Conservation (phyloP, 1,140 invertebrate genomes). For the fruit fly (Drosophila melanogaster) region DNA sequence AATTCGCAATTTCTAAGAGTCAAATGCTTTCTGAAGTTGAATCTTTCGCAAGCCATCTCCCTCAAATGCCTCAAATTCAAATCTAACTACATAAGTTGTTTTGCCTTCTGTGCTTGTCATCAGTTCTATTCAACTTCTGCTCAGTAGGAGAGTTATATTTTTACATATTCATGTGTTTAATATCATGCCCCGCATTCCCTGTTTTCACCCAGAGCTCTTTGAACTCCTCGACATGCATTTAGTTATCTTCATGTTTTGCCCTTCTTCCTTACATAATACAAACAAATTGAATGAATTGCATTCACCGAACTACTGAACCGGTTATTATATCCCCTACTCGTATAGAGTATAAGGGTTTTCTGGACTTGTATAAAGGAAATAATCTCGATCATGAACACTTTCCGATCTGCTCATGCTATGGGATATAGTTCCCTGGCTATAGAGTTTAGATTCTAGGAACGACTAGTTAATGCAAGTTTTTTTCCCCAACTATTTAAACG, state of each 20-base stretch:
- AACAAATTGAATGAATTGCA: neutral
- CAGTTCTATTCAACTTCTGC: conserved; percentile 37
- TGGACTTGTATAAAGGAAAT: no score
- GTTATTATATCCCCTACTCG: no score
- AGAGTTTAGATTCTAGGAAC: no score
- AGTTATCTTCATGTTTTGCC: neutral
- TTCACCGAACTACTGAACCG: no score
- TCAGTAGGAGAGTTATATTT: conserved; percentile 10
- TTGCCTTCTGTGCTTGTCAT: conserved; percentile 18
- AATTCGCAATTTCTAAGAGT: conserved; percentile 8
- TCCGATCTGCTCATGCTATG: no score
- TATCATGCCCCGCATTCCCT: neutral
- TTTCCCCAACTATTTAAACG: no score
- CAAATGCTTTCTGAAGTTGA: conserved; percentile 25
- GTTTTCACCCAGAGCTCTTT: neutral
- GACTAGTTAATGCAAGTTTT: no score
- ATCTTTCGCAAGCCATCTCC: conserved; percentile 20
- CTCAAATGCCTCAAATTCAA: conserved; percentile 15
- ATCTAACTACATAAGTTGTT: conserved; percentile 15
- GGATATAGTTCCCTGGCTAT: no score
- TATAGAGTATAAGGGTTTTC: no score
- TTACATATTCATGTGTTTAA: conserved; percentile 30
- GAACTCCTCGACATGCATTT: conserved; percentile 5
- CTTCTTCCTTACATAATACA: neutral
- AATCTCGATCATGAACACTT: no score